A percentile compares a stretch with the other conserved stretches of the same genome.
Conservation (phyloP, 1,140 invertebrate species). For the Drepana arcuata region DNA sequence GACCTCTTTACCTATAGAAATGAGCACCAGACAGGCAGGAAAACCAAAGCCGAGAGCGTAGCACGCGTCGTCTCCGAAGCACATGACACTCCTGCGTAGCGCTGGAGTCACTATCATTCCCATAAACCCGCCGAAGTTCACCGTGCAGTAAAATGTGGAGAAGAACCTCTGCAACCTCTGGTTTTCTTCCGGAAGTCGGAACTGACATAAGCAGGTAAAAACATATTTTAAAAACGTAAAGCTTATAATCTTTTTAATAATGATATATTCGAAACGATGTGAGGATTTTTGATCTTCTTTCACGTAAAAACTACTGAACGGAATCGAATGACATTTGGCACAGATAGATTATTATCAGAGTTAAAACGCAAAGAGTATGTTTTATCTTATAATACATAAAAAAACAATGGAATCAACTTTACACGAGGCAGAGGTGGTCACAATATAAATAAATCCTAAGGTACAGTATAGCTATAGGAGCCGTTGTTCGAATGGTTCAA, state of each 20-base stretch:
- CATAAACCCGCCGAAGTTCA: slow-evolving; percentile 83
- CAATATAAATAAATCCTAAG: too few species aligned
- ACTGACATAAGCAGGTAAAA: slow-evolving; percentile 77
- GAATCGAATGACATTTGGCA: too few species aligned
- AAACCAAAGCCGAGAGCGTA: slow-evolving; percentile 86
- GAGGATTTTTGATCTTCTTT: too few species aligned
- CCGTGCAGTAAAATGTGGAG: slow-evolving; percentile 86
- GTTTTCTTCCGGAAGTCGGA: slow-evolving; percentile 74
- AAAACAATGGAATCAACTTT: neutral
- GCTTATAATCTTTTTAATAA: too few species aligned
- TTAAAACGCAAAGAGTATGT: too few species aligned
- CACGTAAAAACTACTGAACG: too few species aligned
- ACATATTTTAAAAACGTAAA: slow-evolving; percentile 31
- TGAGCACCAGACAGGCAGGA: slow-evolving; percentile 78
- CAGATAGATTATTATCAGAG: too few species aligned
- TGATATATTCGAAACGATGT: too few species aligned
- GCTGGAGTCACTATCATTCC: slow-evolving; percentile 84
- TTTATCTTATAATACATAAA: too few species aligned
- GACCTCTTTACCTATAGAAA: slow-evolving; percentile 77
- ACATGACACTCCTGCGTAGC: slow-evolving; percentile 78
- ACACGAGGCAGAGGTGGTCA: neutral
- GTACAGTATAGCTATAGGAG: too few species aligned
- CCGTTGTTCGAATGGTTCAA: too few species aligned
- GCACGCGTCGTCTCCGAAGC: slow-evolving; percentile 81
- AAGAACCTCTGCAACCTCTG: slow-evolving; percentile 79